Evolutionary conservation across 1,140 invertebrate species (phyloP).

Genomic region (Zaprionus tsacasi): DNA sequence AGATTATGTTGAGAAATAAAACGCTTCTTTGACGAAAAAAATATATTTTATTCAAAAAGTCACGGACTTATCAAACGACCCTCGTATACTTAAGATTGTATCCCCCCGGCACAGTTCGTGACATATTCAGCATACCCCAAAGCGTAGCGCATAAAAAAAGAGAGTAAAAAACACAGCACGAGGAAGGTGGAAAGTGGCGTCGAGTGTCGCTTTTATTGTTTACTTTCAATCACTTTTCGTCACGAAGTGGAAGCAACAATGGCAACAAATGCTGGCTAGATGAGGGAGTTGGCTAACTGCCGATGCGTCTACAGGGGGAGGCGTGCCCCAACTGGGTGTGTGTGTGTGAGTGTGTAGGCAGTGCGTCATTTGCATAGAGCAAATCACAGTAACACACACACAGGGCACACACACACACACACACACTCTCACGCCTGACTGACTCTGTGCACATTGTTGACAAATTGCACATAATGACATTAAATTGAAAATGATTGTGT

Average conservation of each 20-base stretch:
- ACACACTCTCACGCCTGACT: slow-evolving; percentile 57
- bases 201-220: slow-evolving; percentile 83
- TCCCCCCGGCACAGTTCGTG: not conserved
- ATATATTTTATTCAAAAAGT: too few relatives aligned
- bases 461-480: slow-evolving; percentile 84
- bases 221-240: slow-evolving; percentile 84
- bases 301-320: slow-evolving; percentile 13
- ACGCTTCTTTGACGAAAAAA: too few relatives aligned
- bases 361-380: slow-evolving; percentile 61
- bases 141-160: slow-evolving; percentile 17
- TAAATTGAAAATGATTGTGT: slow-evolving; percentile 84
- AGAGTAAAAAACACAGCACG: slow-evolving; percentile 21
- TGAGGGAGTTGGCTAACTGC: slow-evolving; percentile 36
- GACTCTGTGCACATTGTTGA: slow-evolving; percentile 78
- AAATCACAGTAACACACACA: slow-evolving; percentile 46
- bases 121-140: not conserved
- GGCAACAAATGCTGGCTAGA: slow-evolving; percentile 42
- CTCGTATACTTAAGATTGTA: too few relatives aligned
- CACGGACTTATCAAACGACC: too few relatives aligned
- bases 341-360: slow-evolving; percentile 24
- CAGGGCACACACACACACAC: slow-evolving; percentile 24
- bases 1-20: too few relatives aligned
- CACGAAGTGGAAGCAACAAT: slow-evolving; percentile 73
- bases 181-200: slow-evolving; percentile 73
- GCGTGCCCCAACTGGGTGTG: slow-evolving; percentile 13